A percentile compares a stretch with the other conserved stretches of the same genome.
phyloP scores from a whole-genome alignment of 2,113 vertebrate species.

The Ivindomyrus marchei region DNA sequence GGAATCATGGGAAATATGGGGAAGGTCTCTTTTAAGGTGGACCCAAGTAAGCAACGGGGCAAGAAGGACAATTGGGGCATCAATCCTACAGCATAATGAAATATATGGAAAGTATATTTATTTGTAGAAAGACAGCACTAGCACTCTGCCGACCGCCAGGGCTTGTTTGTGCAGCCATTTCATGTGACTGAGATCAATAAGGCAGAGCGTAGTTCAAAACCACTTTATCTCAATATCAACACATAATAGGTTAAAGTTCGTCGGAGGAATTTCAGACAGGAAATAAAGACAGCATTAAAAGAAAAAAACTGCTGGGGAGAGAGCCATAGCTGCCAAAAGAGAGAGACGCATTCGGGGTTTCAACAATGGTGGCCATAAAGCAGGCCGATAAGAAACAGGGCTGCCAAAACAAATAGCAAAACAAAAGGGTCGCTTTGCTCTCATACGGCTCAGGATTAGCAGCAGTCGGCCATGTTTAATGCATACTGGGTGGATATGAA shows the following conservation, averaged over 20 bases:
- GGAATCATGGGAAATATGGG: background rate
- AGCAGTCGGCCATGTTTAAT: background rate
- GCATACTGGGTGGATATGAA: too few species aligned
- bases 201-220: constrained; percentile 2
- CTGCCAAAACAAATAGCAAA: constrained; percentile 18
- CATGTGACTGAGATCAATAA: constrained; percentile 9
- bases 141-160: background rate
- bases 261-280: constrained; percentile 20
- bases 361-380: constrained; percentile 16
- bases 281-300: background rate
- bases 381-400: background rate
- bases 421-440: background rate
- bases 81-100: background rate
- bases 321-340: background rate
- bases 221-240: constrained; percentile 24
- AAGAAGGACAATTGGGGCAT: background rate
- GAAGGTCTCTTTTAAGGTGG: background rate
- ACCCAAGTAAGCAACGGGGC: background rate
- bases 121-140: background rate
- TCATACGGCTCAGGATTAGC: background rate
- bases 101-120: background rate
- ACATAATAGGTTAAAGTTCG: constrained; percentile 7
- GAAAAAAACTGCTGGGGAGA: background rate
- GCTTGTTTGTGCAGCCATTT: constrained; percentile 16
- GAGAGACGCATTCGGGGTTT: constrained; percentile 4